These are phyloP conservation scores for Drosophila watanabei DNA, from an alignment of 1,140 invertebrate genomes.

Conservation along the genomic window DNA sequence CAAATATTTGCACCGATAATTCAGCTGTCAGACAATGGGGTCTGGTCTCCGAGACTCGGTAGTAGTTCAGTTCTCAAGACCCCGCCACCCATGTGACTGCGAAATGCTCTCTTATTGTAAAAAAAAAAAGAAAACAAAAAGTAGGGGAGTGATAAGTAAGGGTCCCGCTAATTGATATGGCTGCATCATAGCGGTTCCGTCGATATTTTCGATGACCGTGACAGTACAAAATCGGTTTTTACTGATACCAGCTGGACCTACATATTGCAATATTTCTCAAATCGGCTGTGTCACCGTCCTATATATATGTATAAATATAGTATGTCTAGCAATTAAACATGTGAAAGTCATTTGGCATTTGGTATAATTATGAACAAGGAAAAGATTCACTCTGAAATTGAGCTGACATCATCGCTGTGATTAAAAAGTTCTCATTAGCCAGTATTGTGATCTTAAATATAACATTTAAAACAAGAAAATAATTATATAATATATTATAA, in stretches of 20 bases:
- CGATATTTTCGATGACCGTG: constrained; percentile 15
- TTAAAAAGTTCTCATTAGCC: constrained; percentile 43
- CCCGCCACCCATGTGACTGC: constrained; percentile 31
- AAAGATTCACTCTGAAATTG: constrained; percentile 40
- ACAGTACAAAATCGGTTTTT: constrained; percentile 24
- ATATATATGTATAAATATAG: neutral
- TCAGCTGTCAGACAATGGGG: constrained; percentile 45
- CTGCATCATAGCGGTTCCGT: constrained; percentile 22
- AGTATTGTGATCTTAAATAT: constrained; percentile 31
- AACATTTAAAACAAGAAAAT: too few species aligned
- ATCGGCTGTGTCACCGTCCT: constrained; percentile 1
- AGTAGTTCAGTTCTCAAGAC: constrained; percentile 19
- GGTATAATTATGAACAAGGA: constrained; percentile 30
- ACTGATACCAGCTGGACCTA: constrained; percentile 41
- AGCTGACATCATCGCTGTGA: constrained; percentile 42
- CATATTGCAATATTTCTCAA: constrained; percentile 22
- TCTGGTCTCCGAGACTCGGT: too few species aligned
- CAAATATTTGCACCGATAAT: constrained; percentile 58
- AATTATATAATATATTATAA: constrained; percentile 14
- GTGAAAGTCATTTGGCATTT: constrained; percentile 47
- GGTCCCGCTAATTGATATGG: constrained; percentile 35
- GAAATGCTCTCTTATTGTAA: neutral
- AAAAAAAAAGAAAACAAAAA: too few species aligned
- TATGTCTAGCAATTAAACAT: constrained; percentile 1
- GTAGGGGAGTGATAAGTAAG: constrained; percentile 25